Conservation (phyloP, 2,797 vertebrate genomes). For the Choloepus didactylus region DNA sequence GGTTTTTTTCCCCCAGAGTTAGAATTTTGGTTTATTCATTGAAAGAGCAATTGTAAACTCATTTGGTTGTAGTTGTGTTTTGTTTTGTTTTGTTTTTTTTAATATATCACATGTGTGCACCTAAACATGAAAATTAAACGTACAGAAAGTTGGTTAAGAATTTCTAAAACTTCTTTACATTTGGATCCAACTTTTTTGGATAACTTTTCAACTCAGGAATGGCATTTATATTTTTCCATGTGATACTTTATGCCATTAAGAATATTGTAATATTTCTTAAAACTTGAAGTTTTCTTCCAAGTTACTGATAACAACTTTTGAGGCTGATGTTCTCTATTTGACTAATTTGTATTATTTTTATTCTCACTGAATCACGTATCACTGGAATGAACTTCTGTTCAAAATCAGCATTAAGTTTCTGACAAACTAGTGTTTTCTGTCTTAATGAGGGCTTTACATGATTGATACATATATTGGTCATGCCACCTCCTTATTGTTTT, state of each 20-base stretch:
- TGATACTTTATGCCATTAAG: neutral
- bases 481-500: neutral
- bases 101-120: neutral
- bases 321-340: neutral
- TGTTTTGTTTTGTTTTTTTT: neutral
- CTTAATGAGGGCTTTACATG: neutral
- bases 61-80: neutral
- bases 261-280: neutral
- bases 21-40: constrained; percentile 34
- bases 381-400: constrained; percentile 15
- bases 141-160: neutral
- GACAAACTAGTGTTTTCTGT: constrained; percentile 23
- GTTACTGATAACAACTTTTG: constrained; percentile 9
- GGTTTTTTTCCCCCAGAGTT: constrained; percentile 39
- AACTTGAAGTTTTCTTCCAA: constrained; percentile 53
- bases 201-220: constrained; percentile 6
- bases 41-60: neutral
- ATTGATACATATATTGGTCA: neutral
- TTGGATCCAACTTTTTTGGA: neutral
- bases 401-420: constrained; percentile 46
- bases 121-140: neutral
- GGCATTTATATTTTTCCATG: neutral
- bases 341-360: constrained; percentile 27
- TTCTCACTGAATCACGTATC: neutral
- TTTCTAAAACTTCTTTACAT: constrained; percentile 14